Percentiles rank a stretch among this genome's conserved stretches.
Conservation (phyloP, 2,113 vertebrate genomes). For the Chloroceryle aenea region DNA sequence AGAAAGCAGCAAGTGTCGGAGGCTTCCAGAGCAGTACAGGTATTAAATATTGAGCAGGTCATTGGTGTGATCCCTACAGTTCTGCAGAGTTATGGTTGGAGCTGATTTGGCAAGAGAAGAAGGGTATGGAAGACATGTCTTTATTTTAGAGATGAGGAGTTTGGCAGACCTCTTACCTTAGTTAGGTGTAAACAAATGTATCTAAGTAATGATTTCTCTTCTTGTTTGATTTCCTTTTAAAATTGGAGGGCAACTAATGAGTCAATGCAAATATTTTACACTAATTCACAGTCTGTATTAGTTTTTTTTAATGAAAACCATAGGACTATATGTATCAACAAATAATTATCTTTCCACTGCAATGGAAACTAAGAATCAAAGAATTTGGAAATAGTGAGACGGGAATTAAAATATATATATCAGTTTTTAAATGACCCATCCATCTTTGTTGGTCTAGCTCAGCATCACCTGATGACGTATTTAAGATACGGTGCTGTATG, state of each 20-base stretch:
- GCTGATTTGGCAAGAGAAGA: neutral
- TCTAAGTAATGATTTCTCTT: neutral
- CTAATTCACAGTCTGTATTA: neutral
- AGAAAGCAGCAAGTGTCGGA: constrained; percentile 3
- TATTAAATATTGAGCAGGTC: neutral
- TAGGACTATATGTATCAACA: neutral
- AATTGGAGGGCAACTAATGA: neutral
- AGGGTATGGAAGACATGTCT: neutral
- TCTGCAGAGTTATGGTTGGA: neutral
- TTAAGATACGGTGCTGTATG: neutral
- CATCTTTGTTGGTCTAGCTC: neutral
- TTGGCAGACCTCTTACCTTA: neutral
- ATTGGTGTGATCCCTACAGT: neutral
- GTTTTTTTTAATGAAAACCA: neutral
- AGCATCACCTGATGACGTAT: neutral
- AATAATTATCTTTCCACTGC: neutral
- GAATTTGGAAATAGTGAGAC: neutral
- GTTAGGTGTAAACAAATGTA: neutral
- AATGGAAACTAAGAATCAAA: neutral
- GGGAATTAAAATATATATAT: neutral
- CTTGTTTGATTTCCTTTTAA: neutral
- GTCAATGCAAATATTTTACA: neutral
- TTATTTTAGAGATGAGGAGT: neutral
- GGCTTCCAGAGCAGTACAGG: neutral
- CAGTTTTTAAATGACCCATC: neutral